Conservation (phyloP, 2,797 vertebrate species). For the Uromys caudimaculatus region DNA sequence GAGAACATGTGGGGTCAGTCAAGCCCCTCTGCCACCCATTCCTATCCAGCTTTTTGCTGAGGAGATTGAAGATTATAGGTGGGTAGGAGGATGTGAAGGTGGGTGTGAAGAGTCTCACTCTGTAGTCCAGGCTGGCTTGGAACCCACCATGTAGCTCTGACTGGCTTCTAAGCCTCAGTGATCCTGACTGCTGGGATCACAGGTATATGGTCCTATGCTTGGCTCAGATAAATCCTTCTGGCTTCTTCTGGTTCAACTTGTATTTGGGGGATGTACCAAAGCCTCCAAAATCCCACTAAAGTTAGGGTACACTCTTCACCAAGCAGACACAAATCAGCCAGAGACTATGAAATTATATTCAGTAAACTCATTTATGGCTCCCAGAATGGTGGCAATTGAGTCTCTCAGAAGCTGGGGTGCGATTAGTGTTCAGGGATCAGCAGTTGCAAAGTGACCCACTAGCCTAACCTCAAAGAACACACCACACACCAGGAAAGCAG, state of each 20-base stretch:
- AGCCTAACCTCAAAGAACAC: slow-evolving; percentile 64
- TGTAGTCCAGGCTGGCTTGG: neutral
- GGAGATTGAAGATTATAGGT: neutral
- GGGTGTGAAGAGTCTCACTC: neutral
- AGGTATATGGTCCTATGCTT: neutral
- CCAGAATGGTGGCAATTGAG: slow-evolving; percentile 67
- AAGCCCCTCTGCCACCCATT: no score
- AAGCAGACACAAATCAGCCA: slow-evolving; percentile 71
- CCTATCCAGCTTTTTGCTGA: neutral
- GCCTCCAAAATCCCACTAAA: slow-evolving; percentile 53
- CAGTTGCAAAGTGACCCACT: slow-evolving; percentile 68
- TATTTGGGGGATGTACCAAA: slow-evolving; percentile 53
- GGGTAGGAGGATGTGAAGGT: neutral
- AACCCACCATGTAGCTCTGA: neutral
- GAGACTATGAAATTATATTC: slow-evolving; percentile 68
- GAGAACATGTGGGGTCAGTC: neutral
- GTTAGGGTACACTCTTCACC: slow-evolving; percentile 67
- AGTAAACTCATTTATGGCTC: slow-evolving; percentile 50
- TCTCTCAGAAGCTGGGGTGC: slow-evolving; percentile 69
- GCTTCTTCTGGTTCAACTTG: slow-evolving; percentile 47
- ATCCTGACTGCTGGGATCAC: neutral
- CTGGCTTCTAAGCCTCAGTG: neutral
- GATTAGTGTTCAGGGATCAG: slow-evolving; percentile 69
- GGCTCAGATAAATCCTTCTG: slow-evolving; percentile 36
- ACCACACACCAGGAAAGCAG: slow-evolving; percentile 71